Evolutionary conservation across 2,797 vertebrate genomes (phyloP).

Genomic region (Peromyscus melanophrys): DNA sequence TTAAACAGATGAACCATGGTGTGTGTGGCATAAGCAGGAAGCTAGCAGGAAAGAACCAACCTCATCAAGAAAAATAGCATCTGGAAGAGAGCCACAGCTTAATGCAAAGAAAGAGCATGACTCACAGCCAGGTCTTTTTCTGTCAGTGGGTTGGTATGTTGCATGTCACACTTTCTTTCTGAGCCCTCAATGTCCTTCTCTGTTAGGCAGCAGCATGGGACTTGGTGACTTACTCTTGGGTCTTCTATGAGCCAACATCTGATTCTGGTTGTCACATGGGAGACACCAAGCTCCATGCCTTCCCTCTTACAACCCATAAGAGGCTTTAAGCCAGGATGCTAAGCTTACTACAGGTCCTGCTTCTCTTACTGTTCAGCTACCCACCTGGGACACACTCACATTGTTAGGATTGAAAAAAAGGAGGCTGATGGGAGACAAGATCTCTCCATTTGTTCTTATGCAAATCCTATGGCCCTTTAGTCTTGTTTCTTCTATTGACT

Average conservation of each 20-base stretch:
- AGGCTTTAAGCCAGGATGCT: background rate
- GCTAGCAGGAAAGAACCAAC: background rate
- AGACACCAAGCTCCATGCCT: background rate
- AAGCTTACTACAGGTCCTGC: background rate
- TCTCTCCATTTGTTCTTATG: background rate
- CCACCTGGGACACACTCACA: background rate
- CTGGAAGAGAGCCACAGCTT: background rate
- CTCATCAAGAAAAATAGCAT: background rate
- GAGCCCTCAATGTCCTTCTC: background rate
- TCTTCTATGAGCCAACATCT: background rate
- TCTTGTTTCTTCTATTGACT: background rate
- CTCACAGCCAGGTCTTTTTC: background rate
- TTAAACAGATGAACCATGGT: background rate
- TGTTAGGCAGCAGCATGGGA: background rate
- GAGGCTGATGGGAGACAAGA: background rate
- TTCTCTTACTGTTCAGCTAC: background rate
- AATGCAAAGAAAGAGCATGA: background rate
- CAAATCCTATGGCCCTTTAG: background rate
- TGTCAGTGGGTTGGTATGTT: background rate
- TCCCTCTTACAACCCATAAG: background rate
- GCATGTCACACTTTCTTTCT: background rate
- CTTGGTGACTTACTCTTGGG: background rate
- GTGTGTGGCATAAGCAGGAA: background rate
- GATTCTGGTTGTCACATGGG: background rate
- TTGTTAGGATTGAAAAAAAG: background rate